Percentiles rank a stretch among this genome's conserved stretches.
phyloP scores from a whole-genome alignment of 2,113 vertebrate species.

The Phasianus colchicus region DNA sequence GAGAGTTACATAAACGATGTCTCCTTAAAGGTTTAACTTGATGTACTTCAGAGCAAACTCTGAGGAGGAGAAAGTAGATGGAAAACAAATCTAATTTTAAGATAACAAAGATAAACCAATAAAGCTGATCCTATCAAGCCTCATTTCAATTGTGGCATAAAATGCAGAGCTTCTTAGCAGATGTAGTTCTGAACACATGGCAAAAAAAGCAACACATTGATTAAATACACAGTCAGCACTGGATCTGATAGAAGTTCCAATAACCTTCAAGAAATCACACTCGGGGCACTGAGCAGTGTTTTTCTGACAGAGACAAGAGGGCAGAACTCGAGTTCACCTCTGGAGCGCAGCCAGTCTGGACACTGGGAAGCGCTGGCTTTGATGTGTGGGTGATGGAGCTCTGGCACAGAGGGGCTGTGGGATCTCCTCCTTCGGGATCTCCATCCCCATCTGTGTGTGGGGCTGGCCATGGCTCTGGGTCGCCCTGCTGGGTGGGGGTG shows the following conservation, averaged over 20 bases:
- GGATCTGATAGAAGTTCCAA: background rate
- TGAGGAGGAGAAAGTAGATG: background rate
- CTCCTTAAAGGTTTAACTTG: background rate
- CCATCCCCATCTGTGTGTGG: fast-evolving
- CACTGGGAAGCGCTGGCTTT: fast-evolving
- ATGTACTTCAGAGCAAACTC: background rate
- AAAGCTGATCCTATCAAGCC: background rate
- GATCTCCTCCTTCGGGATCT: fast-evolving
- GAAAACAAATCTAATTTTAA: conserved; percentile 19
- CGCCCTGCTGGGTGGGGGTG: too few species aligned
- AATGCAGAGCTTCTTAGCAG: background rate
- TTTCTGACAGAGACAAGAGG: background rate
- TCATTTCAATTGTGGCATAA: background rate
- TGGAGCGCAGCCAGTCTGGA: fast-evolving
- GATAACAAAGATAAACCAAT: background rate
- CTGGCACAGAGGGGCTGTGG: background rate
- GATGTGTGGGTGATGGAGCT: fast-evolving
- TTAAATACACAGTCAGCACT: fast-evolving
- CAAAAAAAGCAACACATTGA: fast-evolving
- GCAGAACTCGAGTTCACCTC: background rate
- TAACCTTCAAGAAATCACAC: background rate
- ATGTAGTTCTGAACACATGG: background rate
- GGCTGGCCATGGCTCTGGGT: background rate
- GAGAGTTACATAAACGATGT: background rate
- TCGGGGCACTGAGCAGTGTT: background rate